A percentile compares a stretch with the other conserved stretches of the same genome.
phyloP scores from a whole-genome alignment of 2,888 invertebrate genomes.

The Parnassius orleans region DNA sequence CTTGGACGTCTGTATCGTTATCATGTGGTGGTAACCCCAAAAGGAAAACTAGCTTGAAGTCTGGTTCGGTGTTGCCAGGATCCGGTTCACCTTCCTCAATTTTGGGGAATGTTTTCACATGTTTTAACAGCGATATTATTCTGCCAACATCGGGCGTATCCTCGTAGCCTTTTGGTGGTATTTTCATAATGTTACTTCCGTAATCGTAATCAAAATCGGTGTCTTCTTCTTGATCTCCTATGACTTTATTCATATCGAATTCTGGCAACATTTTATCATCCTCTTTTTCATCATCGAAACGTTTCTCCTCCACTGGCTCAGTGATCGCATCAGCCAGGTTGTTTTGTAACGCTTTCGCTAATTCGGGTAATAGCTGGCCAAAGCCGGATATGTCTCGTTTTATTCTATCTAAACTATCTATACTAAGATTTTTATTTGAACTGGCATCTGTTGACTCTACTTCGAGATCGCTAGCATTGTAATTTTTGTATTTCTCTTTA shows the following conservation, averaged over 20 bases:
- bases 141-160: slow-evolving; percentile 52
- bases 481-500: slow-evolving; percentile 57
- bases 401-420: slow-evolving; percentile 39
- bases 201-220: slow-evolving; percentile 58
- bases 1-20: slow-evolving; percentile 80
- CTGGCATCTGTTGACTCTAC: slow-evolving; percentile 3
- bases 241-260: slow-evolving; percentile 69
- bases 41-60: slow-evolving; percentile 71
- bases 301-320: slow-evolving; percentile 49
- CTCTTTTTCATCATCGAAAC: slow-evolving; percentile 55
- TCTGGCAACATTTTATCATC: slow-evolving; percentile 55
- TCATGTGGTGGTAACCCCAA: slow-evolving; percentile 83
- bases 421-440: slow-evolving; percentile 31
- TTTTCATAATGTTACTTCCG: slow-evolving; percentile 69
- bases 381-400: slow-evolving; percentile 57
- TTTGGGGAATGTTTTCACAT: slow-evolving; percentile 47
- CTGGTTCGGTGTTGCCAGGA: slow-evolving; percentile 41
- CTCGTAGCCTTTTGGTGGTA: slow-evolving; percentile 66
- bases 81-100: slow-evolving; percentile 33
- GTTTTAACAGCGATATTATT: slow-evolving; percentile 50
- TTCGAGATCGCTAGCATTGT: slow-evolving; percentile 40
- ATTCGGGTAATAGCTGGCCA: slow-evolving; percentile 54
- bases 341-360: slow-evolving; percentile 59
- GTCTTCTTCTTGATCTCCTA: slow-evolving; percentile 50
- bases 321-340: slow-evolving; percentile 47